phyloP scores from a whole-genome alignment of 2,888 invertebrate genomes.

The Drosophila quinaria region DNA sequence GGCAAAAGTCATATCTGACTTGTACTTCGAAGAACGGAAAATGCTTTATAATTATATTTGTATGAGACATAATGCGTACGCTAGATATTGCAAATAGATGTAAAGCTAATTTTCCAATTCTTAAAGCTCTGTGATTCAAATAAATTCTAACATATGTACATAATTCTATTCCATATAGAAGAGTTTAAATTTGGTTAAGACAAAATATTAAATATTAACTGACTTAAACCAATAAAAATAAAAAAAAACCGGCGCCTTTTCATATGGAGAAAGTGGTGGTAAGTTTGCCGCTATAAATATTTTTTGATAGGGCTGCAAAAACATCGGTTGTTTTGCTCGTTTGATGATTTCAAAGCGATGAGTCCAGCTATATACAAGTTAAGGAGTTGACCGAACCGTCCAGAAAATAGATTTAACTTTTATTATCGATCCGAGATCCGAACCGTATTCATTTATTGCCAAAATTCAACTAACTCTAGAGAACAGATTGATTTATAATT shows the following conservation, averaged over 20 bases:
- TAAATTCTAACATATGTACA: neutral
- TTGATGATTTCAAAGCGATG: too few species aligned
- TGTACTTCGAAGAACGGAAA: conserved; percentile 56
- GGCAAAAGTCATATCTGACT: conserved; percentile 39
- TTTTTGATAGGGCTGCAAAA: too few species aligned
- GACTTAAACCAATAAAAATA: neutral
- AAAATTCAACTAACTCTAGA: neutral
- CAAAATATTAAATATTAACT: too few species aligned
- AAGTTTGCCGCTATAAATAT: too few species aligned
- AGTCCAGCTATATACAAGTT: too few species aligned
- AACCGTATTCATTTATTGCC: neutral
- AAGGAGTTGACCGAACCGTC: too few species aligned
- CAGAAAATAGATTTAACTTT: neutral
- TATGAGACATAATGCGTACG: conserved; percentile 20
- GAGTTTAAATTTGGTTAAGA: too few species aligned
- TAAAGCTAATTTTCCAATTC: neutral
- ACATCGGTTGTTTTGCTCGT: too few species aligned
- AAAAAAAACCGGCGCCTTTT: too few species aligned
- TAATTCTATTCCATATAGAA: neutral
- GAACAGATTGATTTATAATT: conserved; percentile 3
- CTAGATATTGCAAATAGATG: conserved; percentile 1
- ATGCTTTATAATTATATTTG: conserved; percentile 59
- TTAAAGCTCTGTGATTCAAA: conserved; percentile 39
- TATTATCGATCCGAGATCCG: too few species aligned
- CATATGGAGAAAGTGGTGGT: too few species aligned